A percentile compares a stretch with the other conserved stretches of the same genome.
phyloP scores from a whole-genome alignment of 37 sponge, comb jelly and placozoan genomes.

The Bolinopsis microptera region DNA sequence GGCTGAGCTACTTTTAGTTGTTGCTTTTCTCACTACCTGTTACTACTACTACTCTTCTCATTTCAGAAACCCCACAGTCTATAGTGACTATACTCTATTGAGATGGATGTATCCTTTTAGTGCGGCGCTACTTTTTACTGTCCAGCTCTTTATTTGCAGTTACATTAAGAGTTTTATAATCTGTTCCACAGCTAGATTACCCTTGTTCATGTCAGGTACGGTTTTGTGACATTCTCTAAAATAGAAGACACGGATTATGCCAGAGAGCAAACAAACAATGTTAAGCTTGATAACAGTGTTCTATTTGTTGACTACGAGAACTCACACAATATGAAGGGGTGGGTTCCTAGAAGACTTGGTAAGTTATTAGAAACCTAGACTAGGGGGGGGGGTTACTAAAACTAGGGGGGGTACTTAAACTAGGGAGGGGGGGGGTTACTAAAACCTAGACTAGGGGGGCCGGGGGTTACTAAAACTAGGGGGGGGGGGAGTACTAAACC shows the following conservation, averaged over 20 bases:
- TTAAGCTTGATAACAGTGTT: slow-evolving; percentile 71
- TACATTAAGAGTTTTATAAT: too few relatives aligned
- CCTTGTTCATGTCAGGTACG: too few relatives aligned
- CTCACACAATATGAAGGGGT: slow-evolving; percentile 79
- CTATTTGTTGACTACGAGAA: slow-evolving; percentile 88
- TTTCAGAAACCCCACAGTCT: background rate
- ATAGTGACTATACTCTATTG: too few relatives aligned
- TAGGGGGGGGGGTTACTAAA: background rate
- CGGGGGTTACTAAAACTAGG: too few relatives aligned
- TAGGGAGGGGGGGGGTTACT: too few relatives aligned
- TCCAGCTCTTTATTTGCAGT: too few relatives aligned
- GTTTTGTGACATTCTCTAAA: slow-evolving; percentile 42
- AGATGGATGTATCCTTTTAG: background rate
- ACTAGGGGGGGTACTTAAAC: background rate
- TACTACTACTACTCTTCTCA: background rate
- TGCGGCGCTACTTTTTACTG: background rate
- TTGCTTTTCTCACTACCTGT: too few relatives aligned
- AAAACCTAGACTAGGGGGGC: too few relatives aligned
- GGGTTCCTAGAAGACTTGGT: slow-evolving; percentile 94
- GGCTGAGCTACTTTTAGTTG: too few relatives aligned
- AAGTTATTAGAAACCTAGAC: background rate
- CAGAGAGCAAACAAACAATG: background rate
- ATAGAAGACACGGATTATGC: slow-evolving; percentile 8
- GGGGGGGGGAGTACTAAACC: too few relatives aligned
- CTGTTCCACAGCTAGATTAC: too few relatives aligned